These are phyloP conservation scores for Rhinichthys osculus DNA, from an alignment of 2,797 vertebrate genomes.

Conservation along the genomic window DNA sequence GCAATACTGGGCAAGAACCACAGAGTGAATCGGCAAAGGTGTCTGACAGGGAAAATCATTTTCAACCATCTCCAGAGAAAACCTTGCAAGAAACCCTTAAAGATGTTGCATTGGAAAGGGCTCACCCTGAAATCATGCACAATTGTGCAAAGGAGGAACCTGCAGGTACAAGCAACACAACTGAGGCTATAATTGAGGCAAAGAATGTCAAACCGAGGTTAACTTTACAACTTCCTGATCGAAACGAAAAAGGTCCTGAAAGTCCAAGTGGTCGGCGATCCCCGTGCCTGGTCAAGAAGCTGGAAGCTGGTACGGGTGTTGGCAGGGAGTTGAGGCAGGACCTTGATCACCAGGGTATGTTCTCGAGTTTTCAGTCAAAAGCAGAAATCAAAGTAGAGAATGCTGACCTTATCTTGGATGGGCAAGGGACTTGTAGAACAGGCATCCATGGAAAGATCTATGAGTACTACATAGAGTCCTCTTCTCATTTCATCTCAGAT, in stretches of 20 bases:
- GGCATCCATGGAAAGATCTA: constrained; percentile 86
- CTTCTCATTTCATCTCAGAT: constrained; percentile 76
- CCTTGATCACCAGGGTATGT: constrained; percentile 64
- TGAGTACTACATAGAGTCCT: constrained; percentile 84
- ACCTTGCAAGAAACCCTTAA: constrained; percentile 20
- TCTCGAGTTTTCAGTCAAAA: constrained; percentile 85
- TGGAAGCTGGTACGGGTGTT: constrained; percentile 76
- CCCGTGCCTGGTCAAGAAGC: constrained; percentile 75
- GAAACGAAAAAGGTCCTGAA: constrained; percentile 57
- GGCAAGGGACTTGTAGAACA: constrained; percentile 62
- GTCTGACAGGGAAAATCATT: constrained; percentile 31
- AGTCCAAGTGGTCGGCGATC: constrained; percentile 71
- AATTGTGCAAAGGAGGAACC: constrained; percentile 1
- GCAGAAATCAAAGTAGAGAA: constrained; percentile 86
- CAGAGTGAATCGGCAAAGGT: constrained; percentile 31
- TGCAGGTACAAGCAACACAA: neutral
- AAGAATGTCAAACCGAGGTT: constrained; percentile 59
- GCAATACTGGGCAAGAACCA: constrained; percentile 53
- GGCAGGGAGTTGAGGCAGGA: constrained; percentile 78
- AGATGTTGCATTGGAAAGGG: neutral
- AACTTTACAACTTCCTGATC: constrained; percentile 67
- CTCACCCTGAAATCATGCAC: neutral
- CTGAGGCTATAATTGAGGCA: constrained; percentile 20
- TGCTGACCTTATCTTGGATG: constrained; percentile 72
- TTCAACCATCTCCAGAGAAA: constrained; percentile 42